These are phyloP conservation scores for Phrynocephalus guinanensis DNA, from an alignment of 2,797 vertebrate species.

Conservation along the genomic window DNA sequence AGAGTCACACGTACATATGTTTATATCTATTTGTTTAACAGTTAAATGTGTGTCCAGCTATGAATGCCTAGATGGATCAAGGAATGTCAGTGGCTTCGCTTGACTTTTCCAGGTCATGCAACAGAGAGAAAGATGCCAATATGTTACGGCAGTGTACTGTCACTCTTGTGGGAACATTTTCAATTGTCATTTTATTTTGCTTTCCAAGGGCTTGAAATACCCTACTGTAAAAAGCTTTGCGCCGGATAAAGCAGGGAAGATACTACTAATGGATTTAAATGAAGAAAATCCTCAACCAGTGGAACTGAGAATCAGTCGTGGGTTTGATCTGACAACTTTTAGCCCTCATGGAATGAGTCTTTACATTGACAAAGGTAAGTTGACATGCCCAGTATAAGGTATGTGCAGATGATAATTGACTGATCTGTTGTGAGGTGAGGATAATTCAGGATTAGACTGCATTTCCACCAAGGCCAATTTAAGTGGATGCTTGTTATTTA, in stretches of 20 bases:
- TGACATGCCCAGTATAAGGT: not conserved
- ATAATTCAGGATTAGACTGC: too few relatives aligned
- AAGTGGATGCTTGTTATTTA: too few relatives aligned
- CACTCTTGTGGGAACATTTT: not conserved
- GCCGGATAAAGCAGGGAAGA: conserved; percentile 80
- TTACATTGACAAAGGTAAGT: conserved; percentile 82
- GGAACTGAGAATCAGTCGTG: conserved; percentile 81
- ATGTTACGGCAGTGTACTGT: accelerated
- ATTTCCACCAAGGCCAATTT: too few relatives aligned
- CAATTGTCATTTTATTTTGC: not conserved
- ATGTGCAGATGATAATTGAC: too few relatives aligned
- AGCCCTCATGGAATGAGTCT: conserved; percentile 91
- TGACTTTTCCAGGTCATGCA: not conserved
- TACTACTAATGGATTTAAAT: conserved; percentile 84
- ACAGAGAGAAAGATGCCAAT: not conserved
- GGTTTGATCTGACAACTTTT: conserved; percentile 84
- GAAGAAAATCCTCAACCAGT: conserved; percentile 75
- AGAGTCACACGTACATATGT: too few relatives aligned
- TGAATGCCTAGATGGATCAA: not conserved
- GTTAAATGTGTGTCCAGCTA: too few relatives aligned
- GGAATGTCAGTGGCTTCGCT: not conserved
- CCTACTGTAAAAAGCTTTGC: conserved; percentile 76
- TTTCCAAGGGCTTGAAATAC: conserved; percentile 85
- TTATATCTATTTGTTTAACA: too few relatives aligned
- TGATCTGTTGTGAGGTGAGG: too few relatives aligned